Evolutionary conservation across 2,113 vertebrate genomes (phyloP), one percentile per base, ranked within the genome.

Genomic region (Pomatorhinus ruficollis): DNA sequence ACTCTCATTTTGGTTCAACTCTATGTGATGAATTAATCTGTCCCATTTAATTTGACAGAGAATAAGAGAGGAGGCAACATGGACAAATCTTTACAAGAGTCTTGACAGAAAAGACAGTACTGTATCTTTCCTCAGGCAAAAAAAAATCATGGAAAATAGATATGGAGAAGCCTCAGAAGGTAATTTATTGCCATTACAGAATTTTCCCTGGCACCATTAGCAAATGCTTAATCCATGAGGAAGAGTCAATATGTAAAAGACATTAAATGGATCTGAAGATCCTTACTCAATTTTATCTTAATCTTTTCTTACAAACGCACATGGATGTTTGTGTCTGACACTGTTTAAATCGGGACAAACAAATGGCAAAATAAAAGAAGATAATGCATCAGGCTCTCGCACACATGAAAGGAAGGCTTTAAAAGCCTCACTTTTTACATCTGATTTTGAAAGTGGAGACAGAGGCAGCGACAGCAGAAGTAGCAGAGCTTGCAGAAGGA

Each of bases 171-270:
- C 72, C 64, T 95, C 53, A 89, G 83, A 90, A 87, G 39, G 57
- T 60, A 84, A 92, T 89, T 95, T 92, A 94, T 56, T 89, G 70
- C 68, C 70, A 85, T 93, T 80, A 93, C 63, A 85, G 54, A 91
- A 74, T 90, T 94, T 91, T 89, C 93, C 87, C 66, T 90, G 87
- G 71, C 89, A 94, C 21, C 13, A 52, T 74, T 79, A 77, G 28
- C 75, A 86, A 87, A 89, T 39, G 39, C 33, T 90, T 69, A 74
- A 50, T 63, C 33, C 2, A 0, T 25, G 45, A 96, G 42, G 47
- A 91, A 93, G 39, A 93, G 24, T 61, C 53, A 74, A 60, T 84
- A 80, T 63, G 75, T 57, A 91, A 91, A 94, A 95, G 39, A 49
- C 40, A 83, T 89, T 90, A 94, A 88, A 65, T 19, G 75, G 37